Conservation (phyloP, 2,113 vertebrate species). For the Synodontis membranacea region DNA sequence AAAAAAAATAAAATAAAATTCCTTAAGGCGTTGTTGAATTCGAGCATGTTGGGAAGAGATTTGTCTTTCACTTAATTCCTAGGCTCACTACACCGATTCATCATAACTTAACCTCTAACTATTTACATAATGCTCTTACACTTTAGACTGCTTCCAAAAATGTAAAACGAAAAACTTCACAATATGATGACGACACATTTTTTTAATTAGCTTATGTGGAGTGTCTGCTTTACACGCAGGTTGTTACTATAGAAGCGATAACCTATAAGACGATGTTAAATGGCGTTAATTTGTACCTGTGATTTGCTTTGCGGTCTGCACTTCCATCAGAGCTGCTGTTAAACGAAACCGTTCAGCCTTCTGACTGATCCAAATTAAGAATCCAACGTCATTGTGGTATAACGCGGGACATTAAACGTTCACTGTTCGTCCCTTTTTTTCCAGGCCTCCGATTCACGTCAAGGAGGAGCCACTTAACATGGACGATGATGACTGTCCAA, state of each 20-base stretch:
- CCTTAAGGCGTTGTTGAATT: constrained; percentile 4
- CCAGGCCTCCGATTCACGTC: constrained; percentile 92
- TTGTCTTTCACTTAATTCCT: neutral
- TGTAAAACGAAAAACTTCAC: neutral
- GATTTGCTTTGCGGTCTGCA: neutral
- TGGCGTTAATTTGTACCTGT: neutral
- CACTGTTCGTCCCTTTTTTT: constrained; percentile 56
- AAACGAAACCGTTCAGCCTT: neutral
- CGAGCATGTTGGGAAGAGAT: neutral
- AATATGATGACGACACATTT: neutral
- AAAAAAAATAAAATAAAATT: neutral
- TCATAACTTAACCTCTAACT: neutral
- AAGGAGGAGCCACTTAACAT: constrained; percentile 98
- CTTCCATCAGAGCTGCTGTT: neutral
- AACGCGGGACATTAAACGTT: neutral
- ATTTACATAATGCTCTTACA: neutral
- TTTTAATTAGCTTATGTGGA: neutral
- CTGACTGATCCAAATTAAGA: neutral
- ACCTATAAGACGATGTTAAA: neutral
- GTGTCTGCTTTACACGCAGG: neutral
- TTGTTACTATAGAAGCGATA: neutral
- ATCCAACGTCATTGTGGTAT: neutral
- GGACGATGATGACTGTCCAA: constrained; percentile 97
- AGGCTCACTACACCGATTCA: neutral
- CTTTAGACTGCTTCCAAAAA: neutral